Evolutionary conservation across 2,113 vertebrate genomes (phyloP).

Genomic region (Dendrocopos noguchii): DNA sequence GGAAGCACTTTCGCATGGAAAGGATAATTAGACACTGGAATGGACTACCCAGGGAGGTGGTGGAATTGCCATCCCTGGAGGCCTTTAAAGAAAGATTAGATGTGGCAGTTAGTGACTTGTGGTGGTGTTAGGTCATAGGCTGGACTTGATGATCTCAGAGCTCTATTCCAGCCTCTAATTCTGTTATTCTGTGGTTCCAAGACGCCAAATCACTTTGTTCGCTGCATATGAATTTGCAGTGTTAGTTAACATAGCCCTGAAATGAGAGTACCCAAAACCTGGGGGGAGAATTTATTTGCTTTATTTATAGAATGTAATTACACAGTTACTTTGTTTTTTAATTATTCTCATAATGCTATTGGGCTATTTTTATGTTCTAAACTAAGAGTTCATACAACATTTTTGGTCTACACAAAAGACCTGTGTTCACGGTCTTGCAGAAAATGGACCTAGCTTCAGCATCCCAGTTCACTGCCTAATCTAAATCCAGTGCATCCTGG

Average conservation of each 20-base stretch:
- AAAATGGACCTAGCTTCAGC: not conserved
- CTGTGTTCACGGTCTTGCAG: not conserved
- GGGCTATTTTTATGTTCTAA: fast-evolving
- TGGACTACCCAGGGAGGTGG: no score
- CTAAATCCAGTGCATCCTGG: not conserved
- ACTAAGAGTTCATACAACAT: not conserved
- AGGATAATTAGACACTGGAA: no score
- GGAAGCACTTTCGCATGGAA: no score
- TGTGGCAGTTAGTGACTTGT: no score
- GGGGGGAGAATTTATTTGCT: not conserved
- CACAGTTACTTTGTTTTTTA: not conserved
- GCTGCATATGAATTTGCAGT: fast-evolving
- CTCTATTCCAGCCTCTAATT: no score
- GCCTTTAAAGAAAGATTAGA: no score
- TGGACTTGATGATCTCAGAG: no score
- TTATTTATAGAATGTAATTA: not conserved
- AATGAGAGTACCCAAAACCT: fast-evolving
- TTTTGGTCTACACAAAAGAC: not conserved
- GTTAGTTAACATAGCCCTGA: fast-evolving
- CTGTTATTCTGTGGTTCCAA: no score
- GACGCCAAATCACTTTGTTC: fast-evolving
- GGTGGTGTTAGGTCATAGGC: no score
- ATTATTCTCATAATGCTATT: not conserved
- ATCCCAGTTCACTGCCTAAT: not conserved
- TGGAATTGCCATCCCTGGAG: no score